Evolutionary conservation across 53 echinoderm and acorn worm genomes (phyloP), one percentile per base, ranked within the genome.

Genomic region (Henricia sp.): DNA sequence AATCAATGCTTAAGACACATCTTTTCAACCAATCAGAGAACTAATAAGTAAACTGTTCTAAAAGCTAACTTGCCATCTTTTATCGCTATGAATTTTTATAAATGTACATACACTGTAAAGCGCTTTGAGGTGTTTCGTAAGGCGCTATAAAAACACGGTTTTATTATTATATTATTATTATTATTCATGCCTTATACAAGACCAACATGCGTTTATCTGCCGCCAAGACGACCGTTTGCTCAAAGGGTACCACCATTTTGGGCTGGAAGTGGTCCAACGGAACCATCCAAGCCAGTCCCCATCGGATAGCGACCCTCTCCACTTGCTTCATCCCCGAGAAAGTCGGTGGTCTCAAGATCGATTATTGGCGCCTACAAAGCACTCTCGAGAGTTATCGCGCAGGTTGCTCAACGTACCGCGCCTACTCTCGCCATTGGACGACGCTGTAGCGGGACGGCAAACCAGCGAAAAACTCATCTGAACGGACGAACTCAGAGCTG

Each of bases 281-380:
- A 23, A 83, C 83, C 21, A 51, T 89, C 16, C 28, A 19, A 19
- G 80, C 88, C 13, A 93, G 88, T 57, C 71, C 88, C 8, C 91
- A 88, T 32, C 85, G 91, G 16, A 73, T 88, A 4, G 68, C 91
- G 0, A 59, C 93, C n/a, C 73, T 88, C 2, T 57, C 84, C 6
- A 29, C 82, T 6, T 88, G 85, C 42, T 0, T 63, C 0, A 52
- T 57, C 13, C 88, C 86, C 2, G 42, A 36, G 3, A 82, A 77
- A 4, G 82, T 94, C n/a, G 68, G 39, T 1, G 86, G 55, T 3
- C 19, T 88, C n/a, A 56, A 71, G 85, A 1, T 85, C 88, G 12
- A 91, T 84, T 68, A 87, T 91, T 20, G 82, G 91, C 0, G 84
- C 90, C 11, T 90, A 37, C 58, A 89, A 87, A 51, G 82, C 86